Evolutionary conservation across 2,888 invertebrate species (phyloP).

Genomic region (Dicyrtoma fusca): DNA sequence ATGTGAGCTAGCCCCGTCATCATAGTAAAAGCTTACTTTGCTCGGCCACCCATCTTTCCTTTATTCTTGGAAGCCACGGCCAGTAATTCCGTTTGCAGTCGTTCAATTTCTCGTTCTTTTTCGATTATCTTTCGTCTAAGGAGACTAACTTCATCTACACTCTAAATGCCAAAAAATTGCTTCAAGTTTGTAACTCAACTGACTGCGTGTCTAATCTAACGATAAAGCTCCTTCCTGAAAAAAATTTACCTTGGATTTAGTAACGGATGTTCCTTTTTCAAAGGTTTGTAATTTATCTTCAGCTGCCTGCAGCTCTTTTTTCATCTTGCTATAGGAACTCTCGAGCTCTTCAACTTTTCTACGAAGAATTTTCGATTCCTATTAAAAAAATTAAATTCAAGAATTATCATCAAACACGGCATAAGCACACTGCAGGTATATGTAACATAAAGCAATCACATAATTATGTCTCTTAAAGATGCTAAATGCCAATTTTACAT

Average conservation of each 20-base stretch:
- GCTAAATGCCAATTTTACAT: no score
- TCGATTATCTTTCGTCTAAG: constrained; percentile 69
- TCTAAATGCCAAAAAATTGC: constrained; percentile 57
- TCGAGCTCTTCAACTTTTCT: constrained; percentile 84
- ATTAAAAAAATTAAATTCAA: no score
- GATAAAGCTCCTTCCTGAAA: no score
- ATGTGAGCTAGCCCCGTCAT: no score
- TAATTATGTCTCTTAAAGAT: no score
- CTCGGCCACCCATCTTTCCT: constrained; percentile 66
- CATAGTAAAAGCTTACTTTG: constrained; percentile 65
- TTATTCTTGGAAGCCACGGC: constrained; percentile 68
- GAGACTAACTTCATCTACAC: constrained; percentile 59
- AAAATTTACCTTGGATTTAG: constrained; percentile 54
- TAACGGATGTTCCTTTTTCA: constrained; percentile 52
- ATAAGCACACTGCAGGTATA: no score
- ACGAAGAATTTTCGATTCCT: constrained; percentile 80
- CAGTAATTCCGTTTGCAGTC: constrained; percentile 74
- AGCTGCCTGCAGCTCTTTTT: constrained; percentile 75
- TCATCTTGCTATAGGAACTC: constrained; percentile 73
- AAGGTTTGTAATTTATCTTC: constrained; percentile 70
- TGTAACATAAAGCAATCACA: no score
- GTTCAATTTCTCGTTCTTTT: constrained; percentile 76
- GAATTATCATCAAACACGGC: no score
- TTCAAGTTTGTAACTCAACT: no score
- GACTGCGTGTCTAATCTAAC: no score